Evolutionary conservation across 2,888 invertebrate species (phyloP), one percentile per base, ranked within the genome.

Genomic region (Andrena chrysosceles): DNA sequence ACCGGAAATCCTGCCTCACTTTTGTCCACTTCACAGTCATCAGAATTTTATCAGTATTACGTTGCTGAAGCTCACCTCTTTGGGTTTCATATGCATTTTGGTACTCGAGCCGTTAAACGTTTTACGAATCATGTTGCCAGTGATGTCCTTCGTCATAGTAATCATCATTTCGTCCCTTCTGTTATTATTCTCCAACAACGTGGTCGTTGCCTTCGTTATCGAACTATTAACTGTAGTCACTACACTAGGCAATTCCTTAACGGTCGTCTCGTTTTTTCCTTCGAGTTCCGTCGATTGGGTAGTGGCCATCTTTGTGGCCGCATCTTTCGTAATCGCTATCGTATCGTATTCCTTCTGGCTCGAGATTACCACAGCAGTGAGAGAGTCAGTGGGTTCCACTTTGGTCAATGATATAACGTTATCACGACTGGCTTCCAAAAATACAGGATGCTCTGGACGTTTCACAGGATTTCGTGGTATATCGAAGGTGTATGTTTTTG

Each of bases 371-470:
- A 78, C 70, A 31, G 75, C 77, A 20, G 74, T 89, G 73, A 94
- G 80, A 26, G 90, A 86, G 72, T 93, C 92, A 0, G 94, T 94
- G 0, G 93, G 90, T 62, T 93, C 91, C 26, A 91, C 80, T 63
- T 73, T 86, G 7, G 83, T 83, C 2, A 91, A 85, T 10, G 91
- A 89, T 31, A 71, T 10, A 2, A 89, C 69, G 52, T 88, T 84
- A 1, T 92, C 91, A 7, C 89, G 85, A 77, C 93, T 93, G 1
- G 93, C 91, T 67, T 93, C 93, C 23, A 93, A 80, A 56, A 90
- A 85, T 20, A 93, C 85, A 2, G 92, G 85, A 66, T 89, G 83
- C 29, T 92, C 91, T 0, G 90, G 84, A 52, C 82, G 78, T 63
- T 91, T 90, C 31, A 86, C 89, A 5, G 91, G 86, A 73, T 90